Evolutionary conservation across 2,113 vertebrate species (phyloP).

Genomic region (Hemiprocne comata): DNA sequence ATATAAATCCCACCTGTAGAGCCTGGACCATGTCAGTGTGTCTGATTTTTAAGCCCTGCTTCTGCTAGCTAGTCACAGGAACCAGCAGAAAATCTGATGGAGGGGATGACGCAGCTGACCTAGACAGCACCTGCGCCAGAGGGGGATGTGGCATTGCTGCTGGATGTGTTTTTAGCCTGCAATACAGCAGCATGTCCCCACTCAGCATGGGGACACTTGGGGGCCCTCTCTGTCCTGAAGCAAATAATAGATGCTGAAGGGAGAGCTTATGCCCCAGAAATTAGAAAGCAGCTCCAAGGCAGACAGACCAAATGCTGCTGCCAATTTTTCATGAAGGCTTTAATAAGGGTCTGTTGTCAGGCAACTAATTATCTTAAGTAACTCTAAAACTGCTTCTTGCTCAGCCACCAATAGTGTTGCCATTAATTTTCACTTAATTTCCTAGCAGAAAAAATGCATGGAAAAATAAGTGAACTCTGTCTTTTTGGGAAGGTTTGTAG

Average conservation of each 20-base stretch:
- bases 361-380: not conserved
- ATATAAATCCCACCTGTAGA: not conserved
- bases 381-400: not conserved
- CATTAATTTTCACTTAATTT: conserved; percentile 26
- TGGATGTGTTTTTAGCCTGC: not conserved
- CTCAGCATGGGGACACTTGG: not conserved
- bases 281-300: not conserved
- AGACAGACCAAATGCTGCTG: not conserved
- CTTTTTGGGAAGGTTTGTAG: not conserved
- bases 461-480: not conserved
- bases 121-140: not conserved
- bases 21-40: not conserved
- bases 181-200: not conserved
- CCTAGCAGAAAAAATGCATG: not conserved
- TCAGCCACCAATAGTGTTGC: not conserved
- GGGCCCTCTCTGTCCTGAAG: not conserved
- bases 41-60: not conserved
- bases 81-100: not conserved
- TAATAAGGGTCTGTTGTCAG: not conserved
- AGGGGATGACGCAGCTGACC: not conserved
- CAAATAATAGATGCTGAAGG: not conserved
- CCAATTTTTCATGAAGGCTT: not conserved
- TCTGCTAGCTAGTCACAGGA: not conserved
- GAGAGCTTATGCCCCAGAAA: not conserved
- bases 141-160: accelerated